Percentiles rank a stretch among this genome's conserved stretches.
These are phyloP conservation scores for Cervus canadensis DNA, from an alignment of 2,113 vertebrate species.

Conservation along the genomic window DNA sequence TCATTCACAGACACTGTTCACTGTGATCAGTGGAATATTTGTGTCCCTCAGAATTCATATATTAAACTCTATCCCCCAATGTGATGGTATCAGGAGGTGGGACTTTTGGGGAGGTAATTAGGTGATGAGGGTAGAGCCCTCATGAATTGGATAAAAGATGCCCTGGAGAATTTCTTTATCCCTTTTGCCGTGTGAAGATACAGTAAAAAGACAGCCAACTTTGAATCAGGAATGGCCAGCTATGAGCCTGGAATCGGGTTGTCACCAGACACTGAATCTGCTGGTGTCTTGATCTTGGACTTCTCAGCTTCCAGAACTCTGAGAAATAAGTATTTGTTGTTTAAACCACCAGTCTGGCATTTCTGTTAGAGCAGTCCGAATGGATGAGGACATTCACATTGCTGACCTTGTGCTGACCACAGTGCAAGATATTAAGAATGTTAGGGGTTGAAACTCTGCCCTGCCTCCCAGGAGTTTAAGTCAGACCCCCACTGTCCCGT, in stretches of 20 bases:
- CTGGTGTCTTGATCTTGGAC: neutral
- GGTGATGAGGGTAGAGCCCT: neutral
- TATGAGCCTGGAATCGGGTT: neutral
- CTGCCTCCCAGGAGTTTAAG: neutral
- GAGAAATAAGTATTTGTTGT: neutral
- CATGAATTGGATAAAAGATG: neutral
- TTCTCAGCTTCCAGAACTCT: neutral
- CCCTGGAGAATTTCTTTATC: neutral
- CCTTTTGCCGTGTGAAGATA: neutral
- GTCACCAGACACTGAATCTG: neutral
- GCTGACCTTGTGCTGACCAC: neutral
- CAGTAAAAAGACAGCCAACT: neutral
- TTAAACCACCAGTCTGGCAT: neutral
- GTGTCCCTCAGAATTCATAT: neutral
- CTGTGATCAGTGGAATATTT: neutral
- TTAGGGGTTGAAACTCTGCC: neutral
- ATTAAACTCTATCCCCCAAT: neutral
- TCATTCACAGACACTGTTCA: neutral
- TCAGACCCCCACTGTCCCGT: fast-evolving
- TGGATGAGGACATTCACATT: neutral
- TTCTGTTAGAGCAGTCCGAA: neutral
- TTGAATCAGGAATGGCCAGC: neutral
- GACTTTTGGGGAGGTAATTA: neutral
- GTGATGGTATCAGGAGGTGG: neutral
- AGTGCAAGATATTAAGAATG: neutral